Evolutionary conservation across 2,113 vertebrate genomes (phyloP), one percentile per base, ranked within the genome.

Genomic region (Cyrtonyx montezumae): DNA sequence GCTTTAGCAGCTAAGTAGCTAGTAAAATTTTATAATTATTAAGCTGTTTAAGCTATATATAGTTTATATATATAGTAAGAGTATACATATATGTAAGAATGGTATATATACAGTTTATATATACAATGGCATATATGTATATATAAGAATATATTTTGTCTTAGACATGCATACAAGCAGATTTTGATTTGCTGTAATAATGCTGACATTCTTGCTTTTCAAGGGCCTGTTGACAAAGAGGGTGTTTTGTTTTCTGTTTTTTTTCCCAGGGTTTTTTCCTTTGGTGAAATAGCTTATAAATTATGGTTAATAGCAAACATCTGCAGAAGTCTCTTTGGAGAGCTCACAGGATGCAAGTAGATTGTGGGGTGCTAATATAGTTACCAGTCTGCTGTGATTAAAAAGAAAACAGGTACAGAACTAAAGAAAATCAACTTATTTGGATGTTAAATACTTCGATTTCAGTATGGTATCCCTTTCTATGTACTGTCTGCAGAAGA

Each of bases 231-330:
- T 82, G 49, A 49, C 45, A 79, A 73, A 88, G 46, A 62, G 71
- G 55, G 32, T 91, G 23, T 76, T 46, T 40, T 40, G 37, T 40
- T 40, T 40, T 8, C 16, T 45, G 6, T 16, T 17, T 82, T 89
- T 78, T 90, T 94, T 87, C 79, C 69, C 71, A 84, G 51, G 8
- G 10, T 5, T 88, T 71, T 84, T 81, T 70, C 11, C 53, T 84
- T 79, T 74, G 19, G 45, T 94, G 61, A 94, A 93, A 87, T 93
- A 81, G 85, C 92, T 94, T 94, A 82, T 80, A 92, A 90, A 95
- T 90, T 90, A 66, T 66, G 68, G 32, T 59, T 96, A 95, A 95
- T 84, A 79, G 84, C 70, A 94, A 96, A 90, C 91, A 97, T 92
- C 88, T 96, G 86, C 73, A 79, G 85, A 88, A 51, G 75, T 76